Percentiles rank a stretch among this genome's conserved stretches.
Evolutionary conservation across 2,113 vertebrate species (phyloP).

Genomic region (Morone chrysops): DNA sequence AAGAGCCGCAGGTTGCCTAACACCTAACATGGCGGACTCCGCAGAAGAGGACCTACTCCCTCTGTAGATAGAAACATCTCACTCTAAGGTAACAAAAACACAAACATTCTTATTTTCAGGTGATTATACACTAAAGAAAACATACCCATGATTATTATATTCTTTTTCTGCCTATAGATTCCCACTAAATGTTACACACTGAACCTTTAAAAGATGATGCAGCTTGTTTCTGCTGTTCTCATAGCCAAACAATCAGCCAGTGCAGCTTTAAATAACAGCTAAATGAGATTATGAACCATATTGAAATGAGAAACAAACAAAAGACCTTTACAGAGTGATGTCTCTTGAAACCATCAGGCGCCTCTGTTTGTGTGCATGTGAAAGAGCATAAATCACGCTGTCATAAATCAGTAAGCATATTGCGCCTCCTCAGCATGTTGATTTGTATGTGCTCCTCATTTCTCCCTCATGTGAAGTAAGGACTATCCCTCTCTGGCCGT

Average conservation of each 20-base stretch:
- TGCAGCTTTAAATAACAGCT: background rate
- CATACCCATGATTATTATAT: too few relatives aligned
- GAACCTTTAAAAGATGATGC: too few relatives aligned
- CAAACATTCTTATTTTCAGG: too few relatives aligned
- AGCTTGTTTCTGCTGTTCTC: background rate
- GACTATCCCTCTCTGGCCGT: background rate
- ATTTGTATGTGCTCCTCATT: background rate
- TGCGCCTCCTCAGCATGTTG: background rate
- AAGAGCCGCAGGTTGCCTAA: too few relatives aligned
- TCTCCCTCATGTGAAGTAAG: background rate
- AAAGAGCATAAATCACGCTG: conserved; percentile 6
- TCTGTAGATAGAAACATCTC: too few relatives aligned
- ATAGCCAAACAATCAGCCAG: background rate
- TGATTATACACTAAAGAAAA: too few relatives aligned
- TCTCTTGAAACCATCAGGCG: background rate
- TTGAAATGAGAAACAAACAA: background rate
- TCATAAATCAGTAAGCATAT: conserved; percentile 12
- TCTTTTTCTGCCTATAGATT: too few relatives aligned
- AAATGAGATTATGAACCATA: background rate
- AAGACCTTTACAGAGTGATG: background rate
- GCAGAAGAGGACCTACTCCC: too few relatives aligned
- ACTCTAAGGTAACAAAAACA: too few relatives aligned
- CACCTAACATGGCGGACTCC: too few relatives aligned
- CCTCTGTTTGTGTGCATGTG: background rate
- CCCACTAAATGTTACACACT: too few relatives aligned